A percentile compares a stretch with the other conserved stretches of the same genome.
Conservation (phyloP, 2,797 vertebrate genomes). For the Phataginus tetradactyla region DNA sequence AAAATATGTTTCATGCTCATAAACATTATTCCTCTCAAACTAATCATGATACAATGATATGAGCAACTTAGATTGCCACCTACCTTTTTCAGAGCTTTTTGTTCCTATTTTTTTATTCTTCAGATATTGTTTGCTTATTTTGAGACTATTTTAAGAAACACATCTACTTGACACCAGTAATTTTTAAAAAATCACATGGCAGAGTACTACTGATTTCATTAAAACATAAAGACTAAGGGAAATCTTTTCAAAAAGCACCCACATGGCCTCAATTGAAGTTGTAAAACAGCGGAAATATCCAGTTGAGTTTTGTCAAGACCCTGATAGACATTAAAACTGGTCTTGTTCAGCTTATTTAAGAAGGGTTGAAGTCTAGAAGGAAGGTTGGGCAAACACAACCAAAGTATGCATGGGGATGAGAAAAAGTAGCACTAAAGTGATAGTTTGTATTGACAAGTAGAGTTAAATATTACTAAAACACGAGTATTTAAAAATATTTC, state of each 20-base stretch:
- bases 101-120: conserved; percentile 60
- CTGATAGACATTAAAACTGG: conserved; percentile 30
- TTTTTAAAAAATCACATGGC: not conserved
- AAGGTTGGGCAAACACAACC: not conserved
- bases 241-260: conserved; percentile 62
- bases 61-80: conserved; percentile 68
- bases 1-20: conserved; percentile 77
- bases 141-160: conserved; percentile 49
- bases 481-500: conserved; percentile 11
- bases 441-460: not conserved
- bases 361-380: not conserved
- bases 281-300: conserved; percentile 26
- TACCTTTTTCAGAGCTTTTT: conserved; percentile 71
- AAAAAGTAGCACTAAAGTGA: conserved; percentile 13
- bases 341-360: not conserved
- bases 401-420: not conserved
- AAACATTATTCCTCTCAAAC: conserved; percentile 77
- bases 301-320: conserved; percentile 30
- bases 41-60: conserved; percentile 58
- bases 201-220: conserved; percentile 52
- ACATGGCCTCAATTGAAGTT: conserved; percentile 24
- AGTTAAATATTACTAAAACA: not conserved
- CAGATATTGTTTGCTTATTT: conserved; percentile 60
- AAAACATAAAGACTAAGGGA: conserved; percentile 60
- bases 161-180: conserved; percentile 53